A percentile compares a stretch with the other conserved stretches of the same genome.
Evolutionary conservation across 2,113 vertebrate genomes (phyloP).

Genomic region (Gymnobelideus leadbeateri): DNA sequence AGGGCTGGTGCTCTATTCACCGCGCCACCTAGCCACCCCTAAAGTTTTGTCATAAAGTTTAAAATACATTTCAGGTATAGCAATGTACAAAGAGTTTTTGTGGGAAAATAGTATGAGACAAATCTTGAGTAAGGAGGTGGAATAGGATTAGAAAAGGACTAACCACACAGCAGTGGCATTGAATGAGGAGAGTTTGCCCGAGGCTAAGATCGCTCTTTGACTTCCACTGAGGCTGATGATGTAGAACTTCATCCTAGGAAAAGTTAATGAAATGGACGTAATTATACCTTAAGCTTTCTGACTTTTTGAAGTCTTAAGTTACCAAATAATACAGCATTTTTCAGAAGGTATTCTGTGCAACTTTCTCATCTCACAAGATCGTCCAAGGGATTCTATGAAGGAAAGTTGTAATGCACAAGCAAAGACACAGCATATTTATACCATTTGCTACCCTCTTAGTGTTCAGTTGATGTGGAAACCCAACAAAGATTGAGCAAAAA

Average conservation of each 20-base stretch:
- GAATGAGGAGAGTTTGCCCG: background rate
- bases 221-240: background rate
- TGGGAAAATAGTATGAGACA: conserved; percentile 15
- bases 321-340: background rate
- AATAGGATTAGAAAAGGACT: background rate
- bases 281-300: background rate
- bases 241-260: conserved; percentile 26
- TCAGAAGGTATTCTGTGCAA: background rate
- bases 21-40: no score
- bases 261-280: background rate
- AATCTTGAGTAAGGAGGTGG: conserved; percentile 4
- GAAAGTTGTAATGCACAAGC: background rate
- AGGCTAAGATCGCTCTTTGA: no score
- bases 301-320: background rate
- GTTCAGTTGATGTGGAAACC: background rate
- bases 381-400: background rate
- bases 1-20: no score
- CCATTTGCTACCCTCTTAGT: background rate
- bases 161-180: background rate
- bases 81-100: conserved; percentile 3
- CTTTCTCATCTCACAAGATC: background rate
- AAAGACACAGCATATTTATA: background rate
- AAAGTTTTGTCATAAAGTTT: background rate
- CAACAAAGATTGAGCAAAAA: background rate
- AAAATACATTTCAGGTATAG: conserved; percentile 20